Base-by-base conservation (phyloP, 92 coral and sea anemone species). In the Porites divaricata region DNA sequence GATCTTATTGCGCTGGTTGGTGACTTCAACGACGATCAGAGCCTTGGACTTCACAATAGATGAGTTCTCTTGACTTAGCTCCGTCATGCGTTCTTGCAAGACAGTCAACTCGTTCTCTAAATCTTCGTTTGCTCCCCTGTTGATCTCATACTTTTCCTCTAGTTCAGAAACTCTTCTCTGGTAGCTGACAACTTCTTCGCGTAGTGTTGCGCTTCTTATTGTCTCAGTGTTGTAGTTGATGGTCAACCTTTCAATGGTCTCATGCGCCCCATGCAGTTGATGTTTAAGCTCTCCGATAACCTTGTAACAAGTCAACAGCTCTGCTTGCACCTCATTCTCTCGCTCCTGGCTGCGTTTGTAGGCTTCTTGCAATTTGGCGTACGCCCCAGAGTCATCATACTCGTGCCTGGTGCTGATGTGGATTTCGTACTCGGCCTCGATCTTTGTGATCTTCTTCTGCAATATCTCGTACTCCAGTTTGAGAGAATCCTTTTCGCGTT, bases 301-400 rank as follows among this genome's bases (percentile, higher is more conserved):
- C 90, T 90, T 97, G 86, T 95, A 94, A 23, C 97, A 95, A 26
- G 86, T 87, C 83, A 97, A 67, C 53, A 97, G 95, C 79, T 97
- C 99, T 54, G 87, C 93, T 52, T 94, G 98, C 62, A 97, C 79
- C 20, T 97, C 99, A 74, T 95, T 97, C 92, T 97, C 99, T 9
- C 99, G 93, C 63, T 95, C 98, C 84, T 97, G 99, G 61, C 98
- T 92, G 76, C 98, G 90, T 85, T 88, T 95, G 83, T 95, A 91
- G 19, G 99, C 99, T 63, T 96, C 95, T 64, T 92, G 93, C 54
- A 97, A 91, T 70, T 92, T 95, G 62, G 93, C 91, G 81, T 95
- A 95, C 16, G 98, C 93, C 2, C 97, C 90, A 61, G 89, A 93
- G 74, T 97, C 98, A 51, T 95, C 98, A 76, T 84, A 94, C 23